A percentile compares a stretch with the other conserved stretches of the same genome.
phyloP scores from a whole-genome alignment of 1,140 invertebrate genomes.

The Sinonovacula constricta region DNA sequence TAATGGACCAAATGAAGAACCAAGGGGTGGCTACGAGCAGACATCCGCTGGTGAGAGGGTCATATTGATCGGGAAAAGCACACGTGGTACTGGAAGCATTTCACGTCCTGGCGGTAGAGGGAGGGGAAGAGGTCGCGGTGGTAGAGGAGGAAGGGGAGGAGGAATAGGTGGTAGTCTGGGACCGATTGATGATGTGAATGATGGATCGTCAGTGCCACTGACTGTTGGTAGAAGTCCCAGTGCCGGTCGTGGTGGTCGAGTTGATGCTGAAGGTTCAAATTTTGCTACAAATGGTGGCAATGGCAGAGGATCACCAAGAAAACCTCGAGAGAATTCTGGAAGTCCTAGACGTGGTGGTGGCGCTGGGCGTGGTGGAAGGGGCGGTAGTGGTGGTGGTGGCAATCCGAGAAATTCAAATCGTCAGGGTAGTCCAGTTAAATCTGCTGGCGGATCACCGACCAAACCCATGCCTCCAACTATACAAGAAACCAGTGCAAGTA shows the following conservation, averaged over 20 bases:
- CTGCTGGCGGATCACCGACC: no score
- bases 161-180: no score
- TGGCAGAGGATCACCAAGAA: background rate
- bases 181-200: no score
- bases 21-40: slow-evolving; percentile 15
- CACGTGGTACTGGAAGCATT: slow-evolving; percentile 3
- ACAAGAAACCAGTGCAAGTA: no score
- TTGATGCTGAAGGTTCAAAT: slow-evolving; percentile 7
- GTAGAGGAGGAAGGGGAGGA: background rate
- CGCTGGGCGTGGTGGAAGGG: slow-evolving; percentile 1
- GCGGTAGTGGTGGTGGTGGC: background rate
- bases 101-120: background rate
- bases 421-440: no score
- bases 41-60: slow-evolving; percentile 28
- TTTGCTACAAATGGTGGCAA: no score
- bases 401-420: no score
- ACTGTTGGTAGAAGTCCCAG: background rate
- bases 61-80: slow-evolving; percentile 38
- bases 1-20: slow-evolving; percentile 21
- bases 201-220: no score
- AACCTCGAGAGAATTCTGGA: slow-evolving; percentile 16
- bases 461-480: no score
- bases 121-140: background rate
- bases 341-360: slow-evolving; percentile 10
- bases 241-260: background rate